Conservation (phyloP, 1,140 invertebrate species). For the Drosophila pachea region DNA sequence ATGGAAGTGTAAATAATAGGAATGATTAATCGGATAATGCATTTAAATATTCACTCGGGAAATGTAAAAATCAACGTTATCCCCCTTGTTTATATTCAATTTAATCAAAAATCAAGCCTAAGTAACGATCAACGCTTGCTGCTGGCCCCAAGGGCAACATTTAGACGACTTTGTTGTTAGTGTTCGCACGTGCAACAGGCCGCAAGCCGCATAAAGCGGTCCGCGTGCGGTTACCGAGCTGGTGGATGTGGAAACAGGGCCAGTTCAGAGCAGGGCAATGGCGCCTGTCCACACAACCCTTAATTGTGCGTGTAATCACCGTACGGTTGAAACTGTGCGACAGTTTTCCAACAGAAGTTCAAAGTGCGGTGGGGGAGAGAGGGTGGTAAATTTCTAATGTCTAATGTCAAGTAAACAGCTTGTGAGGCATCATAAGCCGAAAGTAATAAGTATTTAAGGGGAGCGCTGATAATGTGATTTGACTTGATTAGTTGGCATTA, state of each 20-base stretch:
- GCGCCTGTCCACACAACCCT: constrained; percentile 64
- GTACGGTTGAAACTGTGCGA: constrained; percentile 21
- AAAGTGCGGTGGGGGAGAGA: not conserved
- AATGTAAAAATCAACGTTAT: not conserved
- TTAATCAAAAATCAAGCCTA: constrained; percentile 70
- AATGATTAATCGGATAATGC: not conserved
- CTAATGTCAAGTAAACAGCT: constrained; percentile 65
- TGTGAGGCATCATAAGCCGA: constrained; percentile 28
- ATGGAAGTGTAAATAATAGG: too few relatives aligned
- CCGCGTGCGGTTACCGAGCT: constrained; percentile 23
- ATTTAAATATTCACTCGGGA: not conserved
- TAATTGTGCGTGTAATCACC: constrained; percentile 72
- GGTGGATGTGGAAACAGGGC: not conserved
- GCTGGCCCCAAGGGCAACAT: constrained; percentile 63
- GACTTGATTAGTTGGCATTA: constrained; percentile 64
- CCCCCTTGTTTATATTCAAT: constrained; percentile 51
- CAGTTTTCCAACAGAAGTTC: constrained; percentile 8
- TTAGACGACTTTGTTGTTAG: constrained; percentile 30
- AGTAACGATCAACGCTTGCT: constrained; percentile 45
- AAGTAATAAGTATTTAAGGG: constrained; percentile 24
- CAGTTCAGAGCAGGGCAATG: constrained; percentile 10
- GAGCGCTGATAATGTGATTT: constrained; percentile 60
- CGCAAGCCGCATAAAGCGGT: constrained; percentile 51
- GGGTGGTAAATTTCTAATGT: constrained; percentile 43
- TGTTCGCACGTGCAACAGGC: constrained; percentile 70